Evolutionary conservation across 53 echinoderm and acorn worm species (phyloP).

Genomic region (Luidia sarsii): DNA sequence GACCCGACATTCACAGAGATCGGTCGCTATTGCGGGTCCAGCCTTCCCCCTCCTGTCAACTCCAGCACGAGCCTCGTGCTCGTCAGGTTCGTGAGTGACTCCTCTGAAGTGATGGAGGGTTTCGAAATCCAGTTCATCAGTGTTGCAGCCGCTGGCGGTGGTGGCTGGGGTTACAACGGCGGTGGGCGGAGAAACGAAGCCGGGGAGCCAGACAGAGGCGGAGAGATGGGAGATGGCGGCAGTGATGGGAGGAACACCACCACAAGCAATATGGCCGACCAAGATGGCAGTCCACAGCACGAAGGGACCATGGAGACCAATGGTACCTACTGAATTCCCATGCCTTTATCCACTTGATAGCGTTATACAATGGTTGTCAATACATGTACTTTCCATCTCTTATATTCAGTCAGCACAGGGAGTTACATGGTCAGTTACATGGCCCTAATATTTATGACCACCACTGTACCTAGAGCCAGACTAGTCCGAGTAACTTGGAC

Average conservation of each 20-base stretch:
- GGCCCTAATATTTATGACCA: too few species aligned
- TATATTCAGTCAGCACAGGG: too few species aligned
- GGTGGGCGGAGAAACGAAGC: not conserved
- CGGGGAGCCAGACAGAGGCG: not conserved
- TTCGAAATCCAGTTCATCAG: conserved; percentile 17
- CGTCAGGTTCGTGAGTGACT: conserved; percentile 14
- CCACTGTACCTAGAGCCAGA: too few species aligned
- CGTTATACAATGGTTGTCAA: too few species aligned
- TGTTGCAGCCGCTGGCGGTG: not conserved
- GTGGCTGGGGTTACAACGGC: not conserved
- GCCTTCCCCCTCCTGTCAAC: not conserved
- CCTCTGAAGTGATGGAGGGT: not conserved
- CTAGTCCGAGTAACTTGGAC: too few species aligned
- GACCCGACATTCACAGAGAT: not conserved
- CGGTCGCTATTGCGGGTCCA: conserved; percentile 26
- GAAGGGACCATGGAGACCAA: conserved; percentile 12
- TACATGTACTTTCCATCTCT: too few species aligned
- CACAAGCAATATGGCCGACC: not conserved
- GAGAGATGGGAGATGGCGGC: not conserved
- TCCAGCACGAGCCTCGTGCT: not conserved
- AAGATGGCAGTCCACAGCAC: not conserved
- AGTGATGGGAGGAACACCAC: not conserved
- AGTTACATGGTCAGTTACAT: too few species aligned
- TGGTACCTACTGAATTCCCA: not conserved
- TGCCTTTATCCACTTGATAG: not conserved